Evolutionary conservation across 2,888 invertebrate species (phyloP), one percentile per base, ranked within the genome.

Genomic region (Osedax fenrisi): DNA sequence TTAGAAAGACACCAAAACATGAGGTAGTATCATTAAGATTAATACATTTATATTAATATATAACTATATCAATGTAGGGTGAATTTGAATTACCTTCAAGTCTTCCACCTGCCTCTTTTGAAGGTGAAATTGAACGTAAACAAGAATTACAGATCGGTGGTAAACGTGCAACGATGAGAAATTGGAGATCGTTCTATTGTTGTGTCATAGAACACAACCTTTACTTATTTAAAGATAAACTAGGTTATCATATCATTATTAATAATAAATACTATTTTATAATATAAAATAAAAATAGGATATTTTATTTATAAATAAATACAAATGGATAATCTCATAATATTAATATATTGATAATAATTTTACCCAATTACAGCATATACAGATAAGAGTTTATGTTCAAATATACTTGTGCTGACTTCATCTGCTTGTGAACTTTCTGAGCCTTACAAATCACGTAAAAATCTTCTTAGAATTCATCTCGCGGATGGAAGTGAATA

Each of bases 171-270:
- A 91, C 95, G 0, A 92, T 95, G 2, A 88, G 97, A 2, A 92
- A 94, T 0, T 98, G 98, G 98, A 94, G 95, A 81, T 89, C 89
- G 74, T 92, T 91, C 86, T 92, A 95, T 86, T 91, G 93, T 0
- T 96, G 96, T 74, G 87, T 98, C 25, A 97, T 95, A 83, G 97
- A 97, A 0, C 97, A 98, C 84, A 86, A 96, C 80, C 86, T 98
- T 73, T 96, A 95, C 86, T 97, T 98, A 90, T 98, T 97, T 88
- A 91, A 94, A 82, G 94, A 95, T 83, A 91, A 92, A 82, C 89
- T 90, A 79, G 83, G 84, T 84, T 77, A 3, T 66, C 56, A 24
- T 68, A 26, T 22, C 23, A n/a, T n/a, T n/a, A n/a, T n/a, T n/a
- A n/a, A n/a, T n/a, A n/a, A n/a, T n/a, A n/a, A n/a, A n/a, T n/a